Evolutionary conservation across 35 echinoderm and acorn worm genomes (phyloP), one percentile per base, ranked within the genome.

Genomic region (Apostichopus parvimensis): DNA sequence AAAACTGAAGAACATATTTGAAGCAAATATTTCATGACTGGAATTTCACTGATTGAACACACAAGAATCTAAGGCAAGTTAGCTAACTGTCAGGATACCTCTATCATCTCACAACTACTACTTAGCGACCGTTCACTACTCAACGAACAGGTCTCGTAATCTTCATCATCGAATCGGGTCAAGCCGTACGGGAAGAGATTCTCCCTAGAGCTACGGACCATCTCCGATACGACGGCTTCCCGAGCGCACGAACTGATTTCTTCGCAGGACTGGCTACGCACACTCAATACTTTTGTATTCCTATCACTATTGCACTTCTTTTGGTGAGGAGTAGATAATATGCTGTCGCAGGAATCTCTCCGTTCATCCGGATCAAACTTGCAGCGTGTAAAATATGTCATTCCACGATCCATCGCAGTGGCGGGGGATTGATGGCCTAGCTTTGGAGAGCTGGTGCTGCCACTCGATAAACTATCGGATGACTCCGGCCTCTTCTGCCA

Each of bases 91-190:
- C 93, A 99, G 64, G 97, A 99, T 17, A 99, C 97, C 87, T 99
- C 97, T 34, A 99, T 99, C 97, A 99, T 99, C 64, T 99, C 97
- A 86, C 97, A 99, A 90, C 95, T 96, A 79, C 97, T 95, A 72
- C 97, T 96, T 8, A 99, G 84, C 22, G 97, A 95, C 53, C 97
- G 73, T 86, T 99, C 95, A 82, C 95, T 99, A 85, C 97, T 96
- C 20, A 99, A 88, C 1, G 95, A 96, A n/a, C 95, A 87, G 9
- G 93, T 94, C 54, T 96, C 95, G 93, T 86, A 93, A 71, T 99
- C 97, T 59, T 96, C 95, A 24, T 94, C 95, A 11, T 97, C 95
- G 14, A 97, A 89, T 18, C 93, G 86, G 18, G 93, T 88, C 52
- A 94, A 59, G 18, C 91, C 91, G 45, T 91, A 94, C 88, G 91